Base-by-base conservation (phyloP, 2,797 vertebrate species). In the Gallirallus australis region DNA sequence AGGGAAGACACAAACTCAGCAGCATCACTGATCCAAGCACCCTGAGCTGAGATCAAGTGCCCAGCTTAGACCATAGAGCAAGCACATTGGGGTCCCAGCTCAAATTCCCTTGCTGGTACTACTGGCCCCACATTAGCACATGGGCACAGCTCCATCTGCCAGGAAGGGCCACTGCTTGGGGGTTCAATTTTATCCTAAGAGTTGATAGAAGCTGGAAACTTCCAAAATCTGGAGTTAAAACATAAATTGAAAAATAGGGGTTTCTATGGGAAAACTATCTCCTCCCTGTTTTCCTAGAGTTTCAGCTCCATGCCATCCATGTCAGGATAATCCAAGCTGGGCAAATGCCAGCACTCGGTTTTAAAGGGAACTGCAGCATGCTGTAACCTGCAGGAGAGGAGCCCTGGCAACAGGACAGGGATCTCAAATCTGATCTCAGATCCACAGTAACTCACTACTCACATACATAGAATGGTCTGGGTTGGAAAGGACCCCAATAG, bases 101-200 rank as follows among this genome's bases (percentile, higher is more conserved):
- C 63, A 17, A 66, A 71, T 11, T 0, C n/a, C 33, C 24, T 15
- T 15, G 3, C 78, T 37, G 47, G 30, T 12, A 28, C 61, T 48
- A 2, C 28, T 20, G 15, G 20, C 11, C 31, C 56, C 2, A 0
- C 19, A 23, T 5, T 39, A 66, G 31, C 61, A 35, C 15, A 0
- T 1, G 4, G n/a, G 10, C 61, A 27, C 0, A 1, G 45, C 45
- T 35, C 27, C 7, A 0, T 0, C 3, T 23, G 15, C 33, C 42
- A 31, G 33, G 40, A 37, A 50, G 23, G 21, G 16, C 7, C 61
- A 9, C 2, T 12, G 14, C 23, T 21, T 12, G 4, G 39, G 23
- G 9, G 2, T 15, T 63, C 4, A 0, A 18, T 9, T 85, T 45
- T 52, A 23, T 6, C 12, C 0, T 18, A 15, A 9, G 3, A 42